Evolutionary conservation across 2,113 vertebrate species (phyloP).

Genomic region (Oncorhynchus clarkii): DNA sequence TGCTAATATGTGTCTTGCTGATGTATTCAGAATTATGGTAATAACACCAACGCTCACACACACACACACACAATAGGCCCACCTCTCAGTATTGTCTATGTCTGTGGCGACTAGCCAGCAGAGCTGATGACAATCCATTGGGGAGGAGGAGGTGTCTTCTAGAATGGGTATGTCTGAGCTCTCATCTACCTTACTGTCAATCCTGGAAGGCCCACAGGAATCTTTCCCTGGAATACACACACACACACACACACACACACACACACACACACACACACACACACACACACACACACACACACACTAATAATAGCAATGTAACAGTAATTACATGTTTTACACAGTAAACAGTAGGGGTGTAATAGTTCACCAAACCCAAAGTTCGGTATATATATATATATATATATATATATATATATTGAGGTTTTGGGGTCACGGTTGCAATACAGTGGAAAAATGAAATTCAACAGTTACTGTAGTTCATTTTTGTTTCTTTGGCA

Average conservation of each 20-base stretch:
- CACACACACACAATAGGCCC: constrained; percentile 21
- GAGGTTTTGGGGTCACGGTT: too few species aligned
- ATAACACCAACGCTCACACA: neutral
- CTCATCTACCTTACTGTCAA: constrained; percentile 83
- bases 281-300: too few species aligned
- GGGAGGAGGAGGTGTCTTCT: constrained; percentile 83
- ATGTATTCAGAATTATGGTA: neutral
- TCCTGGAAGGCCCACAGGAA: constrained; percentile 65
- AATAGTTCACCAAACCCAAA: too few species aligned
- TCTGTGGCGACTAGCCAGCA: constrained; percentile 89
- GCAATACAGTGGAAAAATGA: too few species aligned
- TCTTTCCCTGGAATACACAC: constrained; percentile 81
- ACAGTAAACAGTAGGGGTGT: too few species aligned
- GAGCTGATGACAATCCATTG: constrained; percentile 64
- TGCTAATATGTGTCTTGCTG: neutral
- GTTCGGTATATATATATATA: too few species aligned
- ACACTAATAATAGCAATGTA: neutral
- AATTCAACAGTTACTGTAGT: too few species aligned
- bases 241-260: too few species aligned
- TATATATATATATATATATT: accelerated
- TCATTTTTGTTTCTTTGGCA: too few species aligned
- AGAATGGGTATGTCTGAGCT: constrained; percentile 87
- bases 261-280: too few species aligned
- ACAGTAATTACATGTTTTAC: neutral
- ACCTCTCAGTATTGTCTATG: constrained; percentile 95